Evolutionary conservation across 2,888 invertebrate genomes (phyloP).

Genomic region (Amblyjoppa fuscipennis): DNA sequence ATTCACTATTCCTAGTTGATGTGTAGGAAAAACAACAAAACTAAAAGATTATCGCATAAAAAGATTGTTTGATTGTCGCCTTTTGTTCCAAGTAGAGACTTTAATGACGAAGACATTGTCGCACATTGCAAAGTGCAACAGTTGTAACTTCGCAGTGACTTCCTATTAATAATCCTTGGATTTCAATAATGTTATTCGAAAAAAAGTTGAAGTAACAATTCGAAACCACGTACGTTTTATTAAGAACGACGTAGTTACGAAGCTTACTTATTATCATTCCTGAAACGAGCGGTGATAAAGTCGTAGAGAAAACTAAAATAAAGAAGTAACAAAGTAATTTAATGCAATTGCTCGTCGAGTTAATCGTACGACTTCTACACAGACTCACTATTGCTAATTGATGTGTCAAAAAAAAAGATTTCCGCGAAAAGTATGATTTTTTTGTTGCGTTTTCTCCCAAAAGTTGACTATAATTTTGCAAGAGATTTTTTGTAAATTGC

Average conservation of each 20-base stretch:
- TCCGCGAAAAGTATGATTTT: slow-evolving; percentile 35
- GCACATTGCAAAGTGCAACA: neutral
- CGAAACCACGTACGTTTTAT: neutral
- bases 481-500: neutral
- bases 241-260: neutral
- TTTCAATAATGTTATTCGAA: neutral
- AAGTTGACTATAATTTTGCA: neutral
- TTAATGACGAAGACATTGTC: neutral
- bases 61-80: slow-evolving; percentile 42
- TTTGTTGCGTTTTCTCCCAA: slow-evolving; percentile 37
- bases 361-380: neutral
- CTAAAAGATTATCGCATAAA: slow-evolving; percentile 14
- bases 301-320: neutral
- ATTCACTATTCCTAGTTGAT: too few relatives aligned
- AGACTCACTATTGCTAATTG: too few relatives aligned
- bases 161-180: neutral
- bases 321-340: neutral
- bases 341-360: neutral
- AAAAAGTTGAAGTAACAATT: neutral
- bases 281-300: neutral
- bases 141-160: neutral
- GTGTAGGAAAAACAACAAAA: too few relatives aligned
- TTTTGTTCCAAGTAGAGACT: slow-evolving; percentile 6
- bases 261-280: neutral
- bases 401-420: neutral